Evolutionary conservation across 2,113 vertebrate species (phyloP), one percentile per base, ranked within the genome.

Genomic region (Aptenodytes forsteri): DNA sequence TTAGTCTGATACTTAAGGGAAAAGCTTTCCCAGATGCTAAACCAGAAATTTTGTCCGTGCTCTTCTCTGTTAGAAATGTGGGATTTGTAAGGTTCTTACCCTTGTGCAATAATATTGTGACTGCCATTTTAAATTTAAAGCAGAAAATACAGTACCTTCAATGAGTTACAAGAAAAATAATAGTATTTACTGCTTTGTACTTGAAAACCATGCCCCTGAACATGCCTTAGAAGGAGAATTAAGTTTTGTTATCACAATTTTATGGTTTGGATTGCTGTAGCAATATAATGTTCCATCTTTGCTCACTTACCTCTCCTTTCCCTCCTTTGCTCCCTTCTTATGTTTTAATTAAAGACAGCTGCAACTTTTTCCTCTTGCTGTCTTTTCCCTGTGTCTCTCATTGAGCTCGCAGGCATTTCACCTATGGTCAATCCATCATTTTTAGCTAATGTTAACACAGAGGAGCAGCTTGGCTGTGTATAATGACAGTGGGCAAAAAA

Each of bases 11-110:
- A 65, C 80, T 92, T 97, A 32, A 67, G 50, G 86, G 89, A 91
- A 87, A 95, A 93, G 64, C 83, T 89, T 94, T 97, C 70, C 73
- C 80, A 89, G 58, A 72, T 91, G 89, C 73, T 91, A 40, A 69
- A 93, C 5, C 32, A 91, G 81, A 94, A 65, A 80, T 83, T 62
- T 52, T 89, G 69, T 91, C 58, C 13, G 1, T 72, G 58, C 55
- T 76, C 40, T 78, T 36, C 42, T 49, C 65, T 62, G 23, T 72
- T 90, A 65, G 73, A 89, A 94, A 50, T n/a, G 59, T 66, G 59
- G 54, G 73, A 80, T 95, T 96, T 91, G 50, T 85, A 73, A 96
- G 73, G 54, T 56, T 19, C 75, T 95, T 95, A 72, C 8, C 16
- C 40, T 65, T 34, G 15, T 85, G 87, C 55, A 70, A 44, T 85